phyloP scores from a whole-genome alignment of 2,888 invertebrate genomes.

The Orthosia gracilis region DNA sequence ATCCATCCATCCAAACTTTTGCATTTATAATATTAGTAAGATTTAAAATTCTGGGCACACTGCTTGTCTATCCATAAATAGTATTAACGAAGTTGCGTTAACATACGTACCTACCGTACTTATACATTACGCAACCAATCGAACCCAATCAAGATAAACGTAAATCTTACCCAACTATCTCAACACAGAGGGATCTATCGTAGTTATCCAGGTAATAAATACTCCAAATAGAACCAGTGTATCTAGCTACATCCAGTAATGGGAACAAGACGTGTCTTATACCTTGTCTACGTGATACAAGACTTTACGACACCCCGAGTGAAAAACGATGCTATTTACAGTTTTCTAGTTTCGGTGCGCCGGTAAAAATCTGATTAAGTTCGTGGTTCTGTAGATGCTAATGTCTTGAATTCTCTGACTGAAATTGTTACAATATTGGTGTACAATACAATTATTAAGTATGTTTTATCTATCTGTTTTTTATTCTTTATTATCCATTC shows the following conservation, averaged over 20 bases:
- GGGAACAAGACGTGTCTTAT: conserved; percentile 9
- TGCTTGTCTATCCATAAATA: no score
- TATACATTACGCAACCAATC: neutral
- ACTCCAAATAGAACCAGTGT: neutral
- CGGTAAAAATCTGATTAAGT: neutral
- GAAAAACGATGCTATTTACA: conserved; percentile 16
- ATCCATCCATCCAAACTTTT: no score
- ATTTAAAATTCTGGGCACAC: no score
- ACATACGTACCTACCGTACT: no score
- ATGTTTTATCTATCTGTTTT: no score
- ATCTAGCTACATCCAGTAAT: neutral
- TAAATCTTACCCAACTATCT: neutral
- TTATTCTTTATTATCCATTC: no score
- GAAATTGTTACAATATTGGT: no score
- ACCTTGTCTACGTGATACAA: conserved; percentile 11
- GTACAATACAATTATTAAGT: no score
- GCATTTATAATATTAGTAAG: no score
- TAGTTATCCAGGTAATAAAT: conserved; percentile 21
- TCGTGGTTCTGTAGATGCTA: neutral
- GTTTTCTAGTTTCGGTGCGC: neutral
- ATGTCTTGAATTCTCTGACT: neutral
- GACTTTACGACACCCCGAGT: conserved; percentile 25
- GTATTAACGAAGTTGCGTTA: no score
- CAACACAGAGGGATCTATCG: no score
- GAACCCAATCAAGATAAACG: neutral